These are phyloP conservation scores for Chalcosyrphus nemorum DNA, from an alignment of 2,888 invertebrate genomes.

Conservation along the genomic window DNA sequence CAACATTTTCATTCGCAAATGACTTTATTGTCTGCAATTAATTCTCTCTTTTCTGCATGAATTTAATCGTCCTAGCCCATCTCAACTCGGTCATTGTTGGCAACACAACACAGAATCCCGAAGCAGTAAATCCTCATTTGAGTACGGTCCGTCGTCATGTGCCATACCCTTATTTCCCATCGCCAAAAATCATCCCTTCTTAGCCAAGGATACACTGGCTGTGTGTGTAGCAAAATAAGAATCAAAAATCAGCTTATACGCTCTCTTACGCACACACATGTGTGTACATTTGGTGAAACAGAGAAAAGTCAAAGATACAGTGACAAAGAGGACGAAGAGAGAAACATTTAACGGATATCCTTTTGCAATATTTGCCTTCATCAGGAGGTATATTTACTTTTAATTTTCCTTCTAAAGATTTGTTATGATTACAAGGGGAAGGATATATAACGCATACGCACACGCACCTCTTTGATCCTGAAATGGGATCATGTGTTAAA, in stretches of 20 bases:
- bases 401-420: slow-evolving; percentile 29
- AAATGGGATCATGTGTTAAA: slow-evolving; percentile 22
- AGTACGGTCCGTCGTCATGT: slow-evolving; percentile 26
- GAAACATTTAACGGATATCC: slow-evolving; percentile 49
- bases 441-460: not conserved
- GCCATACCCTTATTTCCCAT: not conserved
- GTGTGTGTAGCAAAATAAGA: not conserved
- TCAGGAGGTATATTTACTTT: slow-evolving; percentile 44
- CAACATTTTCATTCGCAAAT: slow-evolving; percentile 44
- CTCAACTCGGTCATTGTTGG: slow-evolving; percentile 4
- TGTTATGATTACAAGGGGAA: slow-evolving; percentile 26
- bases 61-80: slow-evolving; percentile 32
- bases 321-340: not conserved
- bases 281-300: not conserved
- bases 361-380: slow-evolving; percentile 41
- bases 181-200: not conserved
- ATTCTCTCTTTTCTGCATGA: slow-evolving; percentile 41
- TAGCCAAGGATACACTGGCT: not conserved
- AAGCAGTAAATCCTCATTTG: slow-evolving; percentile 21
- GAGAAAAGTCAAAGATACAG: slow-evolving; percentile 25
- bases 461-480: slow-evolving; percentile 17
- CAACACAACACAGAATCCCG: not conserved
- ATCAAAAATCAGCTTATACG: not conserved
- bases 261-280: not conserved
- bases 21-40: slow-evolving; percentile 39